phyloP scores from a whole-genome alignment of 2,113 vertebrate genomes.

The Dromas ardeola region DNA sequence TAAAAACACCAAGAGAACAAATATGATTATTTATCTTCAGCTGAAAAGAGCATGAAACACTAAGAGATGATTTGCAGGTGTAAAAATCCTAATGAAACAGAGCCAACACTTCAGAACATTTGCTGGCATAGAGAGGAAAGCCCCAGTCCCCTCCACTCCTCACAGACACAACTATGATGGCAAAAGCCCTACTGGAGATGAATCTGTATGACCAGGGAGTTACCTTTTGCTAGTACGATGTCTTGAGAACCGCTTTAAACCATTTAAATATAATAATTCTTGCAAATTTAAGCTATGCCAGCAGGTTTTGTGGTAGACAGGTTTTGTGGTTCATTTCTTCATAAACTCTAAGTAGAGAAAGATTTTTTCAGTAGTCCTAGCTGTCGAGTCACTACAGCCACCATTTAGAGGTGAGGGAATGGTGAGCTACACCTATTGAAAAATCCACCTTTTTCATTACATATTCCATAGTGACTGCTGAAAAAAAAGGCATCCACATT shows the following conservation, averaged over 20 bases:
- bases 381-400: background rate
- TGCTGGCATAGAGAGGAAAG: background rate
- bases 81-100: background rate
- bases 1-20: background rate
- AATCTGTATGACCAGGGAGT: background rate
- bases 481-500: background rate
- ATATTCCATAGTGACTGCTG: background rate
- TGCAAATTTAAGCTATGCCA: background rate
- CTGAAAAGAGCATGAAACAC: background rate
- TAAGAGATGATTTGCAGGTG: background rate
- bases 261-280: background rate
- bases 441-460: background rate
- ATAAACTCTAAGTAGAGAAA: background rate
- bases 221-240: background rate
- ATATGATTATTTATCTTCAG: background rate
- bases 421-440: background rate
- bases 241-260: background rate
- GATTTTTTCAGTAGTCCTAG: background rate
- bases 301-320: background rate
- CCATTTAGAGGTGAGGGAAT: background rate
- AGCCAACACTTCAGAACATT: background rate
- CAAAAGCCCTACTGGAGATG: background rate
- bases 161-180: background rate
- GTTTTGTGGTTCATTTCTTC: background rate
- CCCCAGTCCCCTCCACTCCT: background rate